These are phyloP conservation scores for Microtus oregoni DNA, from an alignment of 2,113 vertebrate genomes.

Conservation along the genomic window DNA sequence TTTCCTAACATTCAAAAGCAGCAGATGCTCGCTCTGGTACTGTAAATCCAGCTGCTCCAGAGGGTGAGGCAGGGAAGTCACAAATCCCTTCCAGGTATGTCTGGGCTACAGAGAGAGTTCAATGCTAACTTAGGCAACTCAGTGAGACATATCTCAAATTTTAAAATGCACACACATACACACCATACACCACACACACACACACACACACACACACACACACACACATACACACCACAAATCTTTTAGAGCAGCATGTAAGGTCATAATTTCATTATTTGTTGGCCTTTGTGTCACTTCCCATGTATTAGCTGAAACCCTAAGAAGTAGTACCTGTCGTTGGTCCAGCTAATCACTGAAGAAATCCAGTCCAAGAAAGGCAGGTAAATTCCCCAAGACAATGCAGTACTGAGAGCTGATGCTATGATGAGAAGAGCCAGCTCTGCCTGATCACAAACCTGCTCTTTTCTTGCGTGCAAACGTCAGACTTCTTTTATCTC, in stretches of 20 bases:
- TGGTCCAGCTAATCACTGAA: neutral
- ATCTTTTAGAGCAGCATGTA: neutral
- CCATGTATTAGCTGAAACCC: neutral
- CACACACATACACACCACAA: neutral
- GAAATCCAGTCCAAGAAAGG: neutral
- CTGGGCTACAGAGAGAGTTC: neutral
- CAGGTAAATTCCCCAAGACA: neutral
- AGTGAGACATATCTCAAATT: neutral
- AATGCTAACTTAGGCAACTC: neutral
- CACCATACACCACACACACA: neutral
- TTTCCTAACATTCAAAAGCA: neutral
- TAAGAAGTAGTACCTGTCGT: neutral
- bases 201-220: neutral
- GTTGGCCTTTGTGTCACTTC: neutral
- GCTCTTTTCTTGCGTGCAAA: neutral
- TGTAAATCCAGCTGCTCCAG: neutral
- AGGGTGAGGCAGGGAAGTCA: too few relatives aligned
- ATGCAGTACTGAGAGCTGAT: neutral
- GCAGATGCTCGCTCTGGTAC: too few relatives aligned
- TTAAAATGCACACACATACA: neutral
- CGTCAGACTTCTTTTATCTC: conserved; percentile 9
- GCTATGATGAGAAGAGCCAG: neutral
- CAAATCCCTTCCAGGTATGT: neutral
- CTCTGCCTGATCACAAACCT: neutral
- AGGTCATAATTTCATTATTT: conserved; percentile 2